Evolutionary conservation across 2,888 invertebrate genomes (phyloP).

Genomic region (Mimumesa dahlbomi): DNA sequence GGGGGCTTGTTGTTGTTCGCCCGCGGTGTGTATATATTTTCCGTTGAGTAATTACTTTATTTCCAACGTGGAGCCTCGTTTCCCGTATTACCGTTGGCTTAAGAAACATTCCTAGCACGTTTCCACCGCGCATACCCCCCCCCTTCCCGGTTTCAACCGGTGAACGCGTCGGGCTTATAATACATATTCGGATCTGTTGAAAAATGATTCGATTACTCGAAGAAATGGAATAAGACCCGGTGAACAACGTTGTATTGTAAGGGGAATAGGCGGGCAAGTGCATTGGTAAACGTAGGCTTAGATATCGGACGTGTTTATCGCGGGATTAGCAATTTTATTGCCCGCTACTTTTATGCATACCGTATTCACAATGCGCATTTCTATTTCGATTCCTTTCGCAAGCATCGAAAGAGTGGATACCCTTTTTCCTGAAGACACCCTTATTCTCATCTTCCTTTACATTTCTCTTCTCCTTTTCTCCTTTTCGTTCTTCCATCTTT

Average conservation of each 20-base stretch:
- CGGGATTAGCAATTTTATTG: conserved; percentile 62
- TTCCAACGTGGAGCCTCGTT: no score
- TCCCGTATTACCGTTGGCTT: no score
- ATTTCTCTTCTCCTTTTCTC: conserved; percentile 1
- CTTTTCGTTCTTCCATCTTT: neutral
- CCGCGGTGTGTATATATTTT: no score
- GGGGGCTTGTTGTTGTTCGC: no score
- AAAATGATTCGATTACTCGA: neutral
- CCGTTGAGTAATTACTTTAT: no score
- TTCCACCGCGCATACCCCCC: no score
- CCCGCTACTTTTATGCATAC: conserved; percentile 49
- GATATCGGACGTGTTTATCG: conserved; percentile 59
- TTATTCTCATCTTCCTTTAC: conserved; percentile 4
- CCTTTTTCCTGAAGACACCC: conserved; percentile 24
- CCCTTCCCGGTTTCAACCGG: no score
- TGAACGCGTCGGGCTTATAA: no score
- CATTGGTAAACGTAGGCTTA: conserved; percentile 36
- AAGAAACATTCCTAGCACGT: no score
- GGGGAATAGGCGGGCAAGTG: conserved; percentile 1
- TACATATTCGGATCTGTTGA: neutral
- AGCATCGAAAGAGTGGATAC: conserved; percentile 53
- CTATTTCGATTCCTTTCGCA: conserved; percentile 36
- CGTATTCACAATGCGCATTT: conserved; percentile 20
- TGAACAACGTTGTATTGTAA: no score
- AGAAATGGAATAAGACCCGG: neutral